Base-by-base conservation (phyloP, 2,888 invertebrate genomes). In the Heliconius sara region DNA sequence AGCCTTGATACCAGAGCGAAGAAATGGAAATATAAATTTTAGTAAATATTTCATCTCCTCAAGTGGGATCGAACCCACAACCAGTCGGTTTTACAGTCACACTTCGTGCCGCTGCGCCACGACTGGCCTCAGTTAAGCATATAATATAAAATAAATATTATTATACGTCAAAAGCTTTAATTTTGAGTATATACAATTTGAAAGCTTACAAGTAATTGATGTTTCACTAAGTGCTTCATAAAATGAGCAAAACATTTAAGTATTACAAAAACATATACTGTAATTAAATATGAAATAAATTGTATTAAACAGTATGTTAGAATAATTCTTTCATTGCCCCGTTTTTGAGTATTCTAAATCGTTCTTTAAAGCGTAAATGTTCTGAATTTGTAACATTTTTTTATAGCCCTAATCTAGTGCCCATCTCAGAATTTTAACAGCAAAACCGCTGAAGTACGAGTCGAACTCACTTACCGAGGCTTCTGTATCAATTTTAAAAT, bases 181-280 rank as follows among this genome's bases (percentile, higher is more conserved):
- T 67, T 34, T 67, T 34, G 34, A 22, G 9, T 67, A 27, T 1
- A 65, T 65, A 67, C 67, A 39, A 67, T 39, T 22, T 34, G 39
- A 10, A 34, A 67, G 9, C 34, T 22, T 34, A 67, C 66, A 66
- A 66, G 30, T 16, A 66, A 34, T 30, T 30, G 16, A 66, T 66
- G 30, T 34, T 39, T 22, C 67, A 67, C 67, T 67, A 39, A 67
- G 34, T 67, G 67, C 67, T 67, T 39, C n/a, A 67, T 39, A 22
- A n/a, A n/a, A 22, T 22, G 2, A 30, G 22, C 34, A 67, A 39
- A n/a, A 22, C 4, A 22, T 39, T 67, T 34, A 22, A 67, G 39
- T 34, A 3, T 10, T 39, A 67, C 16, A 65, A 3, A 65, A 16
- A 65, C 9, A 22, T 25, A 34, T 34, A 34, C 6, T 63, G 10